Base-by-base conservation (phyloP, 2,113 vertebrate species). In the Indri indri region DNA sequence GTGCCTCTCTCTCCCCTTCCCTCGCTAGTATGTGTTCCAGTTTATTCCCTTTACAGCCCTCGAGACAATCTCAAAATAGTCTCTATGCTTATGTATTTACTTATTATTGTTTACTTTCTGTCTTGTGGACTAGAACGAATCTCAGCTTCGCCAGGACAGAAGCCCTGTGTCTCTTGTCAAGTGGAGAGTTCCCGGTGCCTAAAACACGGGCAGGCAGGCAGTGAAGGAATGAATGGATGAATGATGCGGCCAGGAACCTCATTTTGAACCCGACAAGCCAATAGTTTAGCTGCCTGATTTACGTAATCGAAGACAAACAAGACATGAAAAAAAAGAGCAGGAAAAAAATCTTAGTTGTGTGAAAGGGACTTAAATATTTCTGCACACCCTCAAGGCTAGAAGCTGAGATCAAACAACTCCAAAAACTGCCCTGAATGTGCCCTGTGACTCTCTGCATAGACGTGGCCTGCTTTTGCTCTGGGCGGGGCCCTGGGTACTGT, bases 381-480 rank as follows among this genome's bases (percentile, higher is more conserved):
- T 96, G 4, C 40, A 22, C 3, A 32, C 6, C 30, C 6, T 45
- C 32, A 10, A 61, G 52, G 25, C 1, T 2, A 54, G 47, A 45
- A 45, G 9, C 52, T 66, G 45, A 63, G 25, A 47, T 92, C 76
- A 82, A 37, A 82, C 37, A 77, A 61, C 16, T 80, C 47, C 59
- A 18, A n/a, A 80, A 66, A 47, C 54, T 40, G 18, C 23, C 50
- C 32, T 40, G 30, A 68, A 10, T 59, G 40, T 25, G 40, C 40
- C 22, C 18, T 11, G 3, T 27, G 54, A 34, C 57, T 59, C 14
- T 85, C 22, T 59, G 27, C 10, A 8, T 8, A 32, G 20, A 20
- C 5, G 0, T 1, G 0, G 63, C 42, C 47, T 42, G 18, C 11
- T 47, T n/a, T 65, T 32, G 61, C 42, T 45, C 52, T 57, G 1